Conservation (phyloP, 2,888 invertebrate species). For the Calephelis perditalis region DNA sequence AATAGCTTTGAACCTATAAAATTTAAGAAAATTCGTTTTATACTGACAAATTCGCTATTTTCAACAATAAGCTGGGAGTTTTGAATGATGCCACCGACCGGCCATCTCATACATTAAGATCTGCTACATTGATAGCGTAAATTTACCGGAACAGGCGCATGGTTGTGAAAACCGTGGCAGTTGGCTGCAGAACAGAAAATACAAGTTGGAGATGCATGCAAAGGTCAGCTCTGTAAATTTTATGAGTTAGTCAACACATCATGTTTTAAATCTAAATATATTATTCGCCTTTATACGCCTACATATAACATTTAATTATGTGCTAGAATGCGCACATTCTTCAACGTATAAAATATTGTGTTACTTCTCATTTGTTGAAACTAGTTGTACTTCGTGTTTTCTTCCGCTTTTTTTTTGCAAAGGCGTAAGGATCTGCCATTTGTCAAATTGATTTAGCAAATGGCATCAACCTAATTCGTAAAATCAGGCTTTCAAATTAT, state of each 20-base stretch:
- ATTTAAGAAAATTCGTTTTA: not conserved
- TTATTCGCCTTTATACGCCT: conserved; percentile 6
- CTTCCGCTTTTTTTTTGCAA: too few species aligned
- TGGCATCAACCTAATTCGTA: too few species aligned
- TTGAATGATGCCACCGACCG: conserved; percentile 22
- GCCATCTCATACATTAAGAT: conserved; percentile 30
- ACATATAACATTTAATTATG: conserved; percentile 10
- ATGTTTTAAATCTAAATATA: conserved; percentile 16
- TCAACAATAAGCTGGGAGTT: conserved; percentile 13
- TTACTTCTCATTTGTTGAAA: too few species aligned
- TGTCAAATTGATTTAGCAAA: too few species aligned
- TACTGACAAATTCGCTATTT: not conserved
- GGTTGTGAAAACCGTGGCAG: conserved; percentile 27
- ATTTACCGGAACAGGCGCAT: conserved; percentile 31
- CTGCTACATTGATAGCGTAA: conserved; percentile 33
- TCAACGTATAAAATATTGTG: not conserved
- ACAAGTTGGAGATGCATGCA: conserved; percentile 17
- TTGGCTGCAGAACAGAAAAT: conserved; percentile 21
- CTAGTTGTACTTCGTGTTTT: too few species aligned
- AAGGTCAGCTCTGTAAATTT: conserved; percentile 30
- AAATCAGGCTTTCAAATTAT: too few species aligned
- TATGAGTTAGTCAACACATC: conserved; percentile 19
- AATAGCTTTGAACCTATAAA: too few species aligned
- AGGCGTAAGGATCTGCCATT: too few species aligned
- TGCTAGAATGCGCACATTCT: not conserved